Evolutionary conservation across 2,888 invertebrate genomes (phyloP).

Genomic region (Pollenia griseotomentosa): DNA sequence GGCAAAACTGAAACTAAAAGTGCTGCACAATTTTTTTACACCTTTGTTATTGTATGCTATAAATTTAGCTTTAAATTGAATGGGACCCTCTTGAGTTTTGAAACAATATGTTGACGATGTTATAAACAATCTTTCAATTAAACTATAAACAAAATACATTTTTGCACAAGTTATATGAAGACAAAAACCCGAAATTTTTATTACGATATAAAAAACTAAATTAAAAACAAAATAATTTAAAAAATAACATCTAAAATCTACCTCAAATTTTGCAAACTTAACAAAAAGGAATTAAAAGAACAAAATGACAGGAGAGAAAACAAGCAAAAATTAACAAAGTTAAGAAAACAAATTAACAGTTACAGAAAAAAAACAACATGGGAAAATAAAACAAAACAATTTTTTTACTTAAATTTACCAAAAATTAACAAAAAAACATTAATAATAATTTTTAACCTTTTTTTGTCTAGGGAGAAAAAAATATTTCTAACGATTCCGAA

Average conservation of each 20-base stretch:
- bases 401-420: slow-evolving; percentile 65
- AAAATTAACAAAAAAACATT: background rate
- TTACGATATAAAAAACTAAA: background rate
- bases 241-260: slow-evolving; percentile 70
- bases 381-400: slow-evolving; percentile 60
- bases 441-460: slow-evolving; percentile 16
- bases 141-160: slow-evolving; percentile 7
- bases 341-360: slow-evolving; percentile 53
- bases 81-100: no score
- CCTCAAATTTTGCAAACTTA: slow-evolving; percentile 71
- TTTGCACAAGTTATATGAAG: slow-evolving; percentile 50
- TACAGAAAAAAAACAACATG: slow-evolving; percentile 59
- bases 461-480: slow-evolving; percentile 44
- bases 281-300: slow-evolving; percentile 37
- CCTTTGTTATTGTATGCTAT: no score
- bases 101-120: no score
- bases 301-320: slow-evolving; percentile 42
- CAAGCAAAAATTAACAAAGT: slow-evolving; percentile 52
- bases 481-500: slow-evolving; percentile 60
- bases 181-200: background rate
- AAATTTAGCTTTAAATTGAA: no score
- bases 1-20: no score
- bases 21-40: no score
- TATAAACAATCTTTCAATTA: background rate
- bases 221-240: slow-evolving; percentile 6